These are phyloP conservation scores for Brienomyrus longianalis DNA, from an alignment of 2,113 vertebrate species.

Conservation along the genomic window DNA sequence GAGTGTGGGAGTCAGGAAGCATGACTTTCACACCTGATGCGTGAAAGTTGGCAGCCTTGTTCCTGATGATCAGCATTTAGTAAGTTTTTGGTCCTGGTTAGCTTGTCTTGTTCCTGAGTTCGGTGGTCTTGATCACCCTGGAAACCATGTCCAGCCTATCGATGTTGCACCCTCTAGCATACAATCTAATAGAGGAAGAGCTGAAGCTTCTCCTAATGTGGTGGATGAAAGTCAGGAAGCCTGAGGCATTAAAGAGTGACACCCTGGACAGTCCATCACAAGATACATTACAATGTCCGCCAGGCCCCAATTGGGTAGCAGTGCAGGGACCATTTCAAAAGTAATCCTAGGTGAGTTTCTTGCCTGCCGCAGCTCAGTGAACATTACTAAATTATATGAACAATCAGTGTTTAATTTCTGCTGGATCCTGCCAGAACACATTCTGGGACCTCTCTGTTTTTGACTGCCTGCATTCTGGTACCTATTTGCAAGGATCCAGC, in stretches of 20 bases:
- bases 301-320: neutral
- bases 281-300: too few species aligned
- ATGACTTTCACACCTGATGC: too few species aligned
- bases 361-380: neutral
- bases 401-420: neutral
- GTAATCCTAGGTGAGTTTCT: too few species aligned
- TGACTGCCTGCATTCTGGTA: neutral
- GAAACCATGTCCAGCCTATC: neutral
- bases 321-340: too few species aligned
- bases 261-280: too few species aligned
- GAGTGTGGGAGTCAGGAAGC: too few species aligned
- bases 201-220: too few species aligned
- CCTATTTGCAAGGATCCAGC: neutral
- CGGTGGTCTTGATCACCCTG: neutral
- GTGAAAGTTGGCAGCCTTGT: too few species aligned
- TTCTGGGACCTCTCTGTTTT: neutral
- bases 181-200: too few species aligned
- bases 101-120: neutral
- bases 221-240: too few species aligned
- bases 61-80: neutral
- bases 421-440: neutral
- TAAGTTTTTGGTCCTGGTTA: neutral
- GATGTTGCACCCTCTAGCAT: too few species aligned
- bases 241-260: too few species aligned
- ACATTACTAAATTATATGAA: neutral